A percentile compares a stretch with the other conserved stretches of the same genome.
Evolutionary conservation across 1,140 invertebrate species (phyloP).

Genomic region (Drosophila oshimai): DNA sequence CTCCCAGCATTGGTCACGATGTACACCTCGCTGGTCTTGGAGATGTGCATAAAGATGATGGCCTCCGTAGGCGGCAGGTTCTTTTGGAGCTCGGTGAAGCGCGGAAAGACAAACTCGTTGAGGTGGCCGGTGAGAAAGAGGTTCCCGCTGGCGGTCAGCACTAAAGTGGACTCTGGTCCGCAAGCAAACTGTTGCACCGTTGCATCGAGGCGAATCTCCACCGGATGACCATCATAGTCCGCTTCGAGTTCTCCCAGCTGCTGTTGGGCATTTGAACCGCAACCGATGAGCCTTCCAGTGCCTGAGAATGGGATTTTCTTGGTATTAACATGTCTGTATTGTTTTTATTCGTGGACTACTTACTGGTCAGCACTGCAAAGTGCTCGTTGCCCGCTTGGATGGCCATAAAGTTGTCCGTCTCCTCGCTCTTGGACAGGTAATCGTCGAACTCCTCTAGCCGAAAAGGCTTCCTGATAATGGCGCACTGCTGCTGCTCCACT

Average conservation of each 20-base stretch:
- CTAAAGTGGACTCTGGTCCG: conserved; percentile 71
- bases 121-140: conserved; percentile 72
- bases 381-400: conserved; percentile 76
- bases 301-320: conserved; percentile 17
- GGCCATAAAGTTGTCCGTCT: conserved; percentile 69
- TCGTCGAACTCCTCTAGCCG: conserved; percentile 75
- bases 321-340: rapidly evolving
- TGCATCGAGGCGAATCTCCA: conserved; percentile 68
- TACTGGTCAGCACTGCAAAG: conserved; percentile 77
- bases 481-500: conserved; percentile 57
- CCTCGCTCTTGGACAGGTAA: conserved; percentile 71
- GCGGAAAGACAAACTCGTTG: conserved; percentile 77
- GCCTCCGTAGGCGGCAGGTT: conserved; percentile 71
- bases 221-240: conserved; percentile 60
- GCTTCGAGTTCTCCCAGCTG: conserved; percentile 61
- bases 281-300: conserved; percentile 71
- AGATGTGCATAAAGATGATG: conserved; percentile 82
- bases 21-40: conserved; percentile 79
- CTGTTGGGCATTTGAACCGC: conserved; percentile 65
- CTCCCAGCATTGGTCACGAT: conserved; percentile 79
- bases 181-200: conserved; percentile 69
- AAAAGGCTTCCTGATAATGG: conserved; percentile 75
- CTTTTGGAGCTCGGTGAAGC: conserved; percentile 77
- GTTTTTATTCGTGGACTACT: conserved; percentile 7
- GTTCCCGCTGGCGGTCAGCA: conserved; percentile 72